Evolutionary conservation across 2,888 invertebrate genomes (phyloP), one percentile per base, ranked within the genome.

Genomic region (Platynereis dumerilii): DNA sequence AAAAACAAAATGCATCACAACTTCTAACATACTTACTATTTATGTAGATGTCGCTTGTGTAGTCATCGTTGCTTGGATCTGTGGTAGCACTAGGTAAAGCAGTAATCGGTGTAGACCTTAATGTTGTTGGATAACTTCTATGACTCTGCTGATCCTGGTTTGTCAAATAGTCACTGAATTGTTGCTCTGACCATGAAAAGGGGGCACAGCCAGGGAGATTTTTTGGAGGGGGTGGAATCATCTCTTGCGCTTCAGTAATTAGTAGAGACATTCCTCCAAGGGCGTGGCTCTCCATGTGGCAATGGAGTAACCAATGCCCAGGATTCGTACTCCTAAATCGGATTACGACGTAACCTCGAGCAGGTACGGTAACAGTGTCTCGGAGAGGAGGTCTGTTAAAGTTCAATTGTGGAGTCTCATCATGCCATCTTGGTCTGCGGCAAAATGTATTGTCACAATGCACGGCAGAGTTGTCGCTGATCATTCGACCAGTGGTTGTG

Each of bases 231-330:
- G n/a, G 3, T 5, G 48, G 48, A 20, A 48, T 48, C 7, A 5
- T 26, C 59, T 68, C 76, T 10, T 76, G 77, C 64, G 78, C 79
- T 56, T 79, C 78, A 0, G 79, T 27, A 45, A 79, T 44, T 64
- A 81, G 61, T 2, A 74, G 76, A 5, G 48, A 20, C 80, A 81
- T 80, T 1, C 81, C 81, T 54, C 79, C 77, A 22, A 69, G 52
- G 56, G 66, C 69, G 61, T 80, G 80, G 15, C 77, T 60, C 28
- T 78, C 76, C 45, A 79, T 76, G 64, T 81, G 81, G 65, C 80
- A 80, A 62, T 81, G 80, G 68, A 80, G 69, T 44, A 77, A 69
- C 81, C 81, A 81, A n/a, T 75, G 17, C 0, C 81, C 82, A 0
- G 82, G 82, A 58, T 80, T 82, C 56, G 78, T 72, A 10, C 79